phyloP scores from a whole-genome alignment of 2,888 invertebrate species.

The Allacma fusca region DNA sequence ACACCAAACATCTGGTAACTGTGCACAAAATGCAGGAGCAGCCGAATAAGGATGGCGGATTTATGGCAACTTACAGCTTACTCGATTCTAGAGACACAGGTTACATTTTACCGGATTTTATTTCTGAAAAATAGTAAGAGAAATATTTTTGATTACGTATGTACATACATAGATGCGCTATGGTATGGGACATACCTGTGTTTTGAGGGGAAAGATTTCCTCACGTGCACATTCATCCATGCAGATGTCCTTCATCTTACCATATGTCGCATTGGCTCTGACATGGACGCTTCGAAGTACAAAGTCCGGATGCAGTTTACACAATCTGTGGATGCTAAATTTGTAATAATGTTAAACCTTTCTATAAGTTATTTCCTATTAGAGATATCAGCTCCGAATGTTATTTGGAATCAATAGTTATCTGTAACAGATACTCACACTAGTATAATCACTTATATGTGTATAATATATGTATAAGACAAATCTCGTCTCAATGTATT shows the following conservation, averaged over 20 bases:
- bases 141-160: neutral
- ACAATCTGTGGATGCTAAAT: too few relatives aligned
- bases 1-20: neutral
- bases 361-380: too few relatives aligned
- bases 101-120: too few relatives aligned
- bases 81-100: neutral
- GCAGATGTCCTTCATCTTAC: neutral
- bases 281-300: neutral
- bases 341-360: too few relatives aligned
- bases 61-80: neutral
- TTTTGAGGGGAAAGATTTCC: neutral
- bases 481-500: too few relatives aligned
- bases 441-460: too few relatives aligned
- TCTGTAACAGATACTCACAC: too few relatives aligned
- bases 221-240: neutral
- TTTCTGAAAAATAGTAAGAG: neutral
- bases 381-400: too few relatives aligned
- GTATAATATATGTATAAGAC: too few relatives aligned
- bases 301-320: neutral
- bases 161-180: too few relatives aligned
- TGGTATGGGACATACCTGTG: neutral
- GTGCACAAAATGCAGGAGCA: constrained; percentile 1
- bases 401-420: too few relatives aligned
- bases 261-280: neutral
- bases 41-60: neutral